phyloP scores from a whole-genome alignment of 2,113 vertebrate genomes.

The Vanacampus margaritifer region DNA sequence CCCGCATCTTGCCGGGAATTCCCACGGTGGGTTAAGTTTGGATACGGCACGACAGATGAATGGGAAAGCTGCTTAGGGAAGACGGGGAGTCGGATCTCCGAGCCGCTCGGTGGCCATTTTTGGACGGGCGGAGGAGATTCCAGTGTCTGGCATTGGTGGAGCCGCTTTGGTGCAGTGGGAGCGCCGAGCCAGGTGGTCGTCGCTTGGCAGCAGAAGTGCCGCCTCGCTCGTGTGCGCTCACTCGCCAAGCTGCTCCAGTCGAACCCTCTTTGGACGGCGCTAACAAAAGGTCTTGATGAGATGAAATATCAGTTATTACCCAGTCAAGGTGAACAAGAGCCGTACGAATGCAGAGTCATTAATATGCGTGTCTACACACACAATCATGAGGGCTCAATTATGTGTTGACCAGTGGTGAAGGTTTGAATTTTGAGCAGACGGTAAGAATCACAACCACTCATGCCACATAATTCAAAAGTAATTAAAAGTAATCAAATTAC shows the following conservation, averaged over 20 bases:
- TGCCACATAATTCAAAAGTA: neutral
- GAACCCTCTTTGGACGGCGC: neutral
- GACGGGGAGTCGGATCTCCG: neutral
- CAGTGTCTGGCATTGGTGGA: conserved; percentile 17
- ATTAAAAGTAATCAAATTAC: too few species aligned
- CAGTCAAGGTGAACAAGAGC: neutral
- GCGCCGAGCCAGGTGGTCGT: conserved; percentile 31
- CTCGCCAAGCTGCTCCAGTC: neutral
- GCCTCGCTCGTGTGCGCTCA: conserved; percentile 9
- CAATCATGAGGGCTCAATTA: conserved; percentile 1
- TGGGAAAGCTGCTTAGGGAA: conserved; percentile 6
- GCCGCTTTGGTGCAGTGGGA: conserved; percentile 21
- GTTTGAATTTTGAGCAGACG: neutral
- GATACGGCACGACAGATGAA: neutral
- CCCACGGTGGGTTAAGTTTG: neutral
- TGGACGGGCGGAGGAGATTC: conserved; percentile 6
- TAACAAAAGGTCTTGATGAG: conserved; percentile 5
- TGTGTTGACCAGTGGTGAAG: neutral
- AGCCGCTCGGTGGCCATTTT: neutral
- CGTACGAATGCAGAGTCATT: neutral
- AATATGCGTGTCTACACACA: neutral
- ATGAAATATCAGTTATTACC: neutral
- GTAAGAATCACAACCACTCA: neutral
- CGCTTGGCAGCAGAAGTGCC: conserved; percentile 48
- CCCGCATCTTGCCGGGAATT: neutral